phyloP scores from a whole-genome alignment of 1,140 invertebrate genomes.

The Drosophila ananassae region DNA sequence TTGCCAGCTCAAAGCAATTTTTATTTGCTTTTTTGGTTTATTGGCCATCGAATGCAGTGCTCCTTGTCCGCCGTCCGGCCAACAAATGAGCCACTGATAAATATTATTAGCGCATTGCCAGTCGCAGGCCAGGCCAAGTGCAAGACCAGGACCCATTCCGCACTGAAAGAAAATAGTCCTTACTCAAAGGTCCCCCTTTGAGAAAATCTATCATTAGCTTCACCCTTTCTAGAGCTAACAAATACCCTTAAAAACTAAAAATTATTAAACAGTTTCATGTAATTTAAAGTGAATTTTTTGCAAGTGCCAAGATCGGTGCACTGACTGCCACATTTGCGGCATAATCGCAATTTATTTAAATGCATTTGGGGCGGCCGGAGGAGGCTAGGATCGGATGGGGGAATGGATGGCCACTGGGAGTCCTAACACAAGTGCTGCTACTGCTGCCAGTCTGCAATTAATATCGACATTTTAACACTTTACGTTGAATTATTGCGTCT shows the following conservation, averaged over 20 bases:
- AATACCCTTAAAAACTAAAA: not conserved
- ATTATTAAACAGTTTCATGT: not conserved
- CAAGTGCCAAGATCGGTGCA: constrained; percentile 22
- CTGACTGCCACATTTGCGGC: constrained; percentile 73
- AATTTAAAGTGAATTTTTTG: not conserved
- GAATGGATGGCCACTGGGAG: constrained; percentile 11
- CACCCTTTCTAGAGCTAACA: too few species aligned
- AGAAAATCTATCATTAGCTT: too few species aligned
- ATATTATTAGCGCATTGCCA: constrained; percentile 78
- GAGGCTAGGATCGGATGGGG: not conserved
- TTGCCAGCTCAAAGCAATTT: constrained; percentile 44
- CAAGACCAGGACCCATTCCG: constrained; percentile 7
- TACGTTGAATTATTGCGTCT: constrained; percentile 79
- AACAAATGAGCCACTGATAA: constrained; percentile 82
- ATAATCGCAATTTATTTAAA: constrained; percentile 83
- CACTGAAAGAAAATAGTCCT: not conserved
- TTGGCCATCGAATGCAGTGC: constrained; percentile 55
- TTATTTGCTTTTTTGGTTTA: constrained; percentile 72
- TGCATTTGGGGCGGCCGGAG: constrained; percentile 34
- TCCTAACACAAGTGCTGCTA: constrained; percentile 24
- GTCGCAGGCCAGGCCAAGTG: constrained; percentile 23
- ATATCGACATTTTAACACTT: constrained; percentile 84
- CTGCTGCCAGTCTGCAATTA: constrained; percentile 67
- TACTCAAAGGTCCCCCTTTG: too few species aligned
- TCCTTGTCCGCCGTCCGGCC: constrained; percentile 53